phyloP scores from a whole-genome alignment of 64 coral and sea anemone genomes.

The Astreopora myriophthalma region DNA sequence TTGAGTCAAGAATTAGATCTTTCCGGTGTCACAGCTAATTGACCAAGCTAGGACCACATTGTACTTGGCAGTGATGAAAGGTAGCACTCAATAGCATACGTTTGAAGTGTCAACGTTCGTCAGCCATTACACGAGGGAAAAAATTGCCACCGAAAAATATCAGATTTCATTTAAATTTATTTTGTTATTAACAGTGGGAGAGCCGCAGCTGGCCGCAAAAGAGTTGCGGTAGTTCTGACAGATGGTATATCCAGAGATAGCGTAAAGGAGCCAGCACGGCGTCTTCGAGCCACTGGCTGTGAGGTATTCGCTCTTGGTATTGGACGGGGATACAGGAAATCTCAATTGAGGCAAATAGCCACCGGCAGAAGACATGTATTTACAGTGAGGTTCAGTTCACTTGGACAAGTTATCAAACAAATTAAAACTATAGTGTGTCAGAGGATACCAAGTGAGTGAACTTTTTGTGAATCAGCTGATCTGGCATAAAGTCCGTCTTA shows the following conservation, averaged over 20 bases:
- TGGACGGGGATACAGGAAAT: conserved; percentile 27
- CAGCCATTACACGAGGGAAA: not conserved
- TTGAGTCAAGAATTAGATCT: no score
- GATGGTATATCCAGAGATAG: conserved; percentile 27
- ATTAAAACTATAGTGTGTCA: conserved; percentile 45
- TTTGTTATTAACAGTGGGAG: not conserved
- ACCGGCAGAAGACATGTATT: conserved; percentile 15
- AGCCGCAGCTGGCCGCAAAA: not conserved
- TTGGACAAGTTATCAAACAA: not conserved
- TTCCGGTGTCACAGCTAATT: no score
- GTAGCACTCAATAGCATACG: no score
- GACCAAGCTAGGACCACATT: no score
- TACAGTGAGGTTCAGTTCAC: conserved; percentile 5
- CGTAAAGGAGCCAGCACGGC: not conserved
- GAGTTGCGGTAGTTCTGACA: conserved; percentile 2
- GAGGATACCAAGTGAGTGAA: conserved; percentile 7
- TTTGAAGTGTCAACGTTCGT: not conserved
- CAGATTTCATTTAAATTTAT: not conserved
- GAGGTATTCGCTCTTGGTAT: conserved; percentile 32
- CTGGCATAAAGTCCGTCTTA: no score
- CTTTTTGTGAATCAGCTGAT: no score
- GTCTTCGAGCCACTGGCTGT: not conserved
- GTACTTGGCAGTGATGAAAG: no score
- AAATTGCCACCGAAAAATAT: not conserved
- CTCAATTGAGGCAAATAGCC: conserved; percentile 28